Conservation (phyloP, 2,113 vertebrate species). For the Channa argus region DNA sequence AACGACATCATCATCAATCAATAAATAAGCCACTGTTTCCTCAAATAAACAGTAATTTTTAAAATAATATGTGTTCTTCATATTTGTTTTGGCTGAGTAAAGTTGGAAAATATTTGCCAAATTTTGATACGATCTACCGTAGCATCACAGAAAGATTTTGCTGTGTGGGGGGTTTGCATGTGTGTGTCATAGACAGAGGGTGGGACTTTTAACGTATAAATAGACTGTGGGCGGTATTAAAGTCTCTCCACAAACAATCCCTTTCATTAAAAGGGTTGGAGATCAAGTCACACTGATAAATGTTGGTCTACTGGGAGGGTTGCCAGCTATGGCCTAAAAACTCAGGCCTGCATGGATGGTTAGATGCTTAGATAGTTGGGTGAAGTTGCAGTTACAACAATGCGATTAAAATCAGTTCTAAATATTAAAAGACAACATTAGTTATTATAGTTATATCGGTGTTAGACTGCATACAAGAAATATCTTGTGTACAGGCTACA, state of each 20-base stretch:
- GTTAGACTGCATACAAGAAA: too few relatives aligned
- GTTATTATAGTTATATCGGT: too few relatives aligned
- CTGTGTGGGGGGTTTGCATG: conserved; percentile 18
- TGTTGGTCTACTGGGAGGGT: conserved; percentile 44
- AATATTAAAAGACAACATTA: not conserved
- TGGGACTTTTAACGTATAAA: conserved; percentile 62
- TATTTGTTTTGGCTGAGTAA: not conserved
- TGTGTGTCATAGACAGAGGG: conserved; percentile 36
- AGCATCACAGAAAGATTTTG: not conserved
- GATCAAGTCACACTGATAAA: conserved; percentile 64
- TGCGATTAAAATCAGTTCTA: conserved; percentile 22
- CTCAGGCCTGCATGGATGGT: not conserved
- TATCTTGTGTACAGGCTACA: too few relatives aligned
- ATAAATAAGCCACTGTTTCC: not conserved
- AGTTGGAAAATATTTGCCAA: conserved; percentile 22
- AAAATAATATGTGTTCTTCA: not conserved
- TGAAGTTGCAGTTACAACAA: conserved; percentile 18
- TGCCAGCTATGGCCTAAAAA: conserved; percentile 1
- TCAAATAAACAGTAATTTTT: not conserved
- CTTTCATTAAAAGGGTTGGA: conserved; percentile 53
- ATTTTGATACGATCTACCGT: conserved; percentile 11
- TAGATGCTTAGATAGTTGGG: conserved; percentile 17
- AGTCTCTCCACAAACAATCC: conserved; percentile 65
- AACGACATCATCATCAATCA: too few relatives aligned
- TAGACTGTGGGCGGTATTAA: conserved; percentile 67